Conservation (phyloP, 2,797 vertebrate genomes). For the Labeo calbasu region DNA sequence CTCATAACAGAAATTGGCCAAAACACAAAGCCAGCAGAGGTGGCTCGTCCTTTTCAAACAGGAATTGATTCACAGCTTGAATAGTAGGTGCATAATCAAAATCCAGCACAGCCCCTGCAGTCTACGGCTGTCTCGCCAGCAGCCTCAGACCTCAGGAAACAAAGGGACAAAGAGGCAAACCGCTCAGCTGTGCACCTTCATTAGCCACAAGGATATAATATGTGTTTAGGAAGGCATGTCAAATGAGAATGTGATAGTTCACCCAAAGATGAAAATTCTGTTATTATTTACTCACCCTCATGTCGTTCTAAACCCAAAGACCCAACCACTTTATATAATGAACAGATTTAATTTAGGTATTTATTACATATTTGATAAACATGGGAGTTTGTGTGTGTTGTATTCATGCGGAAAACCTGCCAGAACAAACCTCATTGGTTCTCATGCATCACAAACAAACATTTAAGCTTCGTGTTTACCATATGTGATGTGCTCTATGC, state of each 20-base stretch:
- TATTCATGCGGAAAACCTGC: too few relatives aligned
- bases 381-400: too few relatives aligned
- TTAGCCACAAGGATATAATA: not conserved
- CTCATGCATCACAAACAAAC: too few relatives aligned
- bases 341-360: not conserved
- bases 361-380: not conserved
- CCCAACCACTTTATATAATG: not conserved
- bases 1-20: constrained; percentile 38
- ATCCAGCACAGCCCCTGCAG: constrained; percentile 32
- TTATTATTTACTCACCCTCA: not conserved
- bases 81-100: constrained; percentile 36
- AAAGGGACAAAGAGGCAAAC: constrained; percentile 6
- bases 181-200: not conserved
- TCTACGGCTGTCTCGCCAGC: not conserved
- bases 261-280: not conserved
- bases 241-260: not conserved
- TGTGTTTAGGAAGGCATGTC: not conserved
- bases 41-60: constrained; percentile 36
- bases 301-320: not conserved
- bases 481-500: too few relatives aligned
- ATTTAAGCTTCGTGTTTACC: too few relatives aligned
- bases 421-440: too few relatives aligned
- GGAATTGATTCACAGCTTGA: constrained; percentile 50
- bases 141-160: constrained; percentile 9
- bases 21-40: constrained; percentile 43